Percentiles rank a stretch among this genome's conserved stretches.
These are phyloP conservation scores for Pandemis heparana DNA, from an alignment of 2,888 invertebrate species.

Conservation along the genomic window DNA sequence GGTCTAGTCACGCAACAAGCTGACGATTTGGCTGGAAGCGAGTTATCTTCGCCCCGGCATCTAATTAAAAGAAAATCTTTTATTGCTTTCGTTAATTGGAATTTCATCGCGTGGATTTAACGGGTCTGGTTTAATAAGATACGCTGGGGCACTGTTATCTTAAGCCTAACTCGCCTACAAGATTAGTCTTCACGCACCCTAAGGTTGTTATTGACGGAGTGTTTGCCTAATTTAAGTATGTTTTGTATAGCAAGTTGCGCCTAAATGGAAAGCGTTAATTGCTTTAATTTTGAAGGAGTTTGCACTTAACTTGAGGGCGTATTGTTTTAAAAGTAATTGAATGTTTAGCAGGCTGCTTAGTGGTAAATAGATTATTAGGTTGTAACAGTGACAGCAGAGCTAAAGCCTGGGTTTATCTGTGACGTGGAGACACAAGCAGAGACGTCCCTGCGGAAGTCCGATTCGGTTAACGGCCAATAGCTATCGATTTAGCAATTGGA, in stretches of 20 bases:
- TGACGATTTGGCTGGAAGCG: constrained; percentile 58
- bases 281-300: not conserved
- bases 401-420: constrained; percentile 39
- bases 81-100: constrained; percentile 49
- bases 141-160: not conserved
- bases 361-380: constrained; percentile 18
- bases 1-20: constrained; percentile 70
- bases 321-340: constrained; percentile 1
- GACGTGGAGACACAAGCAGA: constrained; percentile 42
- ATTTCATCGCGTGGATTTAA: constrained; percentile 33
- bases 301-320: not conserved
- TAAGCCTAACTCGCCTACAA: constrained; percentile 2
- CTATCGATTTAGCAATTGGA: constrained; percentile 69
- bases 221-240: constrained; percentile 2
- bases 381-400: constrained; percentile 23
- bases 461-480: constrained; percentile 57
- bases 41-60: constrained; percentile 77
- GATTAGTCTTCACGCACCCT: constrained; percentile 8
- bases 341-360: constrained; percentile 61
- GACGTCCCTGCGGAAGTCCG: constrained; percentile 60
- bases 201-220: not conserved
- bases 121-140: constrained; percentile 21
- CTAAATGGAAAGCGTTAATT: not conserved
- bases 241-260: not conserved
- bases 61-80: constrained; percentile 75